A percentile compares a stretch with the other conserved stretches of the same genome.
Evolutionary conservation across 1,140 invertebrate genomes (phyloP).

Genomic region (Triops longicaudatus): DNA sequence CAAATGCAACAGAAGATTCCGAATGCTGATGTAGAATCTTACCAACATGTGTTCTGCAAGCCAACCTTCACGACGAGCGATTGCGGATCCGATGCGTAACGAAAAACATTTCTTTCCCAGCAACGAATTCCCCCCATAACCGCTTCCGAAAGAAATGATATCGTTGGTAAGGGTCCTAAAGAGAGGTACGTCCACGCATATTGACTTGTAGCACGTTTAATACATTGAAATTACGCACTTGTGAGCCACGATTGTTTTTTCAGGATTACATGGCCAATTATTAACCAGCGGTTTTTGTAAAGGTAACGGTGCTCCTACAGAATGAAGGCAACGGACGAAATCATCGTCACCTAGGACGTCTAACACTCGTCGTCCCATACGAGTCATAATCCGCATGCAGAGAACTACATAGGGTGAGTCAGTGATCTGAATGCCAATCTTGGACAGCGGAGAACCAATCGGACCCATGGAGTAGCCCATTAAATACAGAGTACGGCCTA

Average conservation of each 20-base stretch:
- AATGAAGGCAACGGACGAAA: conserved; percentile 65
- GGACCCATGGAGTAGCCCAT: conserved; percentile 97
- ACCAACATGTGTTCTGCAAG: conserved; percentile 97
- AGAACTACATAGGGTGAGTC: conserved; percentile 96
- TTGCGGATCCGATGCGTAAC: conserved; percentile 89
- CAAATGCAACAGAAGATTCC: too few species aligned
- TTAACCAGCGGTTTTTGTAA: conserved; percentile 46
- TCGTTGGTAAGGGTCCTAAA: conserved; percentile 61
- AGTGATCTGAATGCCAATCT: conserved; percentile 93
- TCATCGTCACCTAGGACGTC: conserved; percentile 58
- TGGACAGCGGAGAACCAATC: conserved; percentile 83
- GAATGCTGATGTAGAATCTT: conserved; percentile 37
- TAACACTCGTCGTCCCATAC: conserved; percentile 73
- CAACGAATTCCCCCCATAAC: conserved; percentile 96
- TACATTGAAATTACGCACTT: conserved; percentile 47
- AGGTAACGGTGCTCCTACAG: conserved; percentile 67
- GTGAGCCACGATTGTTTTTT: conserved; percentile 78
- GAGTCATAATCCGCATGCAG: conserved; percentile 97
- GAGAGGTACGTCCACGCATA: conserved; percentile 42
- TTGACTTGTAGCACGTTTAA: conserved; percentile 44
- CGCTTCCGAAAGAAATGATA: conserved; percentile 86
- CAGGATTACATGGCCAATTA: conserved; percentile 96
- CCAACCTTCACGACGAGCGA: conserved; percentile 93
- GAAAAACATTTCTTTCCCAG: conserved; percentile 99
- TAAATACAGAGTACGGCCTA: conserved; percentile 95